A percentile compares a stretch with the other conserved stretches of the same genome.
These are phyloP conservation scores for Parapsyche elsis DNA, from an alignment of 1,140 invertebrate species.

Conservation along the genomic window DNA sequence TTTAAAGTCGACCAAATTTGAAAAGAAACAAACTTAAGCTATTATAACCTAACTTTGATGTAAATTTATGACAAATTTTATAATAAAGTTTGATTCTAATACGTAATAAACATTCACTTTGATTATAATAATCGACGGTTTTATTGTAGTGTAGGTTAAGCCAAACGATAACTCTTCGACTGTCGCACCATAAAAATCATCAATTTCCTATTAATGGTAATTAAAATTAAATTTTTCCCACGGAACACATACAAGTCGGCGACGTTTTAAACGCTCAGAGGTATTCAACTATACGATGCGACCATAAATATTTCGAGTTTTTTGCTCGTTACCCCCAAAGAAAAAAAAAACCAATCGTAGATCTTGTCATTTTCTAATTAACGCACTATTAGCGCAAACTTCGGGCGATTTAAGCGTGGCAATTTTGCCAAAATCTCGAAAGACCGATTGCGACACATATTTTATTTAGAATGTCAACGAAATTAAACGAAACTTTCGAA, in stretches of 20 bases:
- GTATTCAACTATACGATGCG: not conserved
- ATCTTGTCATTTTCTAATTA: slow-evolving; percentile 26
- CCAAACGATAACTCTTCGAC: not conserved
- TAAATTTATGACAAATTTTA: too few relatives aligned
- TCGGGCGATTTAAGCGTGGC: not conserved
- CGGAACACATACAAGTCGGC: slow-evolving; percentile 2
- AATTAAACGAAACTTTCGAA: slow-evolving; percentile 26
- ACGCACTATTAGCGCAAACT: slow-evolving; percentile 7
- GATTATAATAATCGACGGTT: not conserved
- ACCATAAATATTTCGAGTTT: slow-evolving; percentile 31
- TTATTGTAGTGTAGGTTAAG: not conserved
- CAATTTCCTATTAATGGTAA: slow-evolving; percentile 9
- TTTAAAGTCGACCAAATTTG: too few relatives aligned
- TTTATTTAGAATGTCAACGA: slow-evolving; percentile 15
- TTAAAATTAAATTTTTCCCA: slow-evolving; percentile 16
- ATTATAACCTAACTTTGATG: too few relatives aligned
- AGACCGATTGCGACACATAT: slow-evolving; percentile 8
- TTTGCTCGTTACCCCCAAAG: slow-evolving; percentile 8
- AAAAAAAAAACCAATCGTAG: not conserved
- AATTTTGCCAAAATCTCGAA: not conserved
- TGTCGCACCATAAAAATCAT: slow-evolving; percentile 10
- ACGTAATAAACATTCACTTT: too few relatives aligned
- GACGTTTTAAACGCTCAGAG: not conserved
- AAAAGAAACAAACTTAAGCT: too few relatives aligned
- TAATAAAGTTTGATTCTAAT: too few relatives aligned